Conservation (phyloP, 2,113 vertebrate genomes). For the Archocentrus centrarchus region DNA sequence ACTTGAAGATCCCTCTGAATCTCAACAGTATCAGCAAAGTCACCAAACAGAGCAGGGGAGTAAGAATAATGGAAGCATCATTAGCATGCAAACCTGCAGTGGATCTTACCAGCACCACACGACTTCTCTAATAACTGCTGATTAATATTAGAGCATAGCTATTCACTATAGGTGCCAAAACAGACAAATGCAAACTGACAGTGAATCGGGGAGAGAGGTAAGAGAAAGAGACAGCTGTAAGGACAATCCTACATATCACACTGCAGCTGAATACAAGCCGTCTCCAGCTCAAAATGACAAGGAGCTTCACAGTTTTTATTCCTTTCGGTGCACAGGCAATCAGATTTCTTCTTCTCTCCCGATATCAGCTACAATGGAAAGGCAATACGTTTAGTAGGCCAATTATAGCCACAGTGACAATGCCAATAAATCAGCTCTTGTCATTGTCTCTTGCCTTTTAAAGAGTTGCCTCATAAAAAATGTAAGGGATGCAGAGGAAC, state of each 20-base stretch:
- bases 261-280: not conserved
- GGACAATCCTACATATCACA: constrained; percentile 15
- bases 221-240: not conserved
- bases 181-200: constrained; percentile 15
- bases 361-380: constrained; percentile 17
- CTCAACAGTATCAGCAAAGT: not conserved
- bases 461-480: constrained; percentile 23
- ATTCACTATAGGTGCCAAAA: not conserved
- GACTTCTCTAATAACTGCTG: constrained; percentile 3
- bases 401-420: constrained; percentile 51
- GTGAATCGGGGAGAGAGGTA: not conserved
- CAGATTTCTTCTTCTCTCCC: not conserved
- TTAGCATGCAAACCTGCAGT: constrained; percentile 10
- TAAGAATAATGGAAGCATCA: not conserved
- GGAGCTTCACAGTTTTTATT: constrained; percentile 2
- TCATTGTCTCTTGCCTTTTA: constrained; percentile 30
- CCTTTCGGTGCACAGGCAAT: constrained; percentile 9
- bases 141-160: constrained; percentile 26
- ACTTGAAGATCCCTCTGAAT: not conserved
- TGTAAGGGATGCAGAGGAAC: constrained; percentile 18
- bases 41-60: not conserved
- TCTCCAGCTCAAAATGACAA: constrained; percentile 20
- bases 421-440: constrained; percentile 46
- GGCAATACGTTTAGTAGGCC: constrained; percentile 42
- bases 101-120: not conserved